These are phyloP conservation scores for Drosophila kanapiae DNA, from an alignment of 1,140 invertebrate species.

Conservation along the genomic window DNA sequence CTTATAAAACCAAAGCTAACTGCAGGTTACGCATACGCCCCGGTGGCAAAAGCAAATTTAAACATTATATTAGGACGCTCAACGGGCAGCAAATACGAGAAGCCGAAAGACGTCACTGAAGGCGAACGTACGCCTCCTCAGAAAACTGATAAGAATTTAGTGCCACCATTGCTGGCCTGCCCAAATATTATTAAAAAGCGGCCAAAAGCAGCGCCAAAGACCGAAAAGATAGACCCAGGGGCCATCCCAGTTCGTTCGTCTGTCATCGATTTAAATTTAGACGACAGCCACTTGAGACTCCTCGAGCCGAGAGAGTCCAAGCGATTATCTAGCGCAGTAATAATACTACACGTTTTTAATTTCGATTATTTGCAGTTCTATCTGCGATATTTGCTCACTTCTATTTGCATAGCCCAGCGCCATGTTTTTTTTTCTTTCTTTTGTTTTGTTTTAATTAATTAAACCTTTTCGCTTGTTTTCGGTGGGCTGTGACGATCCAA, in stretches of 20 bases:
- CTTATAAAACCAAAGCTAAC: conserved; percentile 18
- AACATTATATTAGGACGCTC: conserved; percentile 31
- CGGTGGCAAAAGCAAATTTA: conserved; percentile 57
- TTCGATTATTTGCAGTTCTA: conserved; percentile 62
- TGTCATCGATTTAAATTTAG: conserved; percentile 70
- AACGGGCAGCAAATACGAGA: conserved; percentile 45
- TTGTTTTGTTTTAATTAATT: conserved; percentile 60
- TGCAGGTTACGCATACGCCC: conserved; percentile 62
- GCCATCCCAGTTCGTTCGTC: conserved; percentile 40
- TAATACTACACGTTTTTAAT: conserved; percentile 53
- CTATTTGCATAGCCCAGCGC: conserved; percentile 42
- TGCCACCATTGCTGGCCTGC: conserved; percentile 37
- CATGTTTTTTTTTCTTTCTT: conserved; percentile 17
- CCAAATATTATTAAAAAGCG: conserved; percentile 18
- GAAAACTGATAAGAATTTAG: conserved; percentile 56
- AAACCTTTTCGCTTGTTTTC: conserved; percentile 61
- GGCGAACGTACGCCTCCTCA: conserved; percentile 49
- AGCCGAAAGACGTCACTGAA: conserved; percentile 63
- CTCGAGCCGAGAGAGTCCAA: not conserved
- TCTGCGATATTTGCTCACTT: conserved; percentile 57
- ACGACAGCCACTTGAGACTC: conserved; percentile 37
- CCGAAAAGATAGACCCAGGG: conserved; percentile 28
- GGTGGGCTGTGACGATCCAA: conserved; percentile 54
- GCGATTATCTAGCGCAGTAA: conserved; percentile 54
- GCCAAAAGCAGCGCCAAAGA: conserved; percentile 16